Base-by-base conservation (phyloP, 2,888 invertebrate genomes). In the Punctoribates punctum region DNA sequence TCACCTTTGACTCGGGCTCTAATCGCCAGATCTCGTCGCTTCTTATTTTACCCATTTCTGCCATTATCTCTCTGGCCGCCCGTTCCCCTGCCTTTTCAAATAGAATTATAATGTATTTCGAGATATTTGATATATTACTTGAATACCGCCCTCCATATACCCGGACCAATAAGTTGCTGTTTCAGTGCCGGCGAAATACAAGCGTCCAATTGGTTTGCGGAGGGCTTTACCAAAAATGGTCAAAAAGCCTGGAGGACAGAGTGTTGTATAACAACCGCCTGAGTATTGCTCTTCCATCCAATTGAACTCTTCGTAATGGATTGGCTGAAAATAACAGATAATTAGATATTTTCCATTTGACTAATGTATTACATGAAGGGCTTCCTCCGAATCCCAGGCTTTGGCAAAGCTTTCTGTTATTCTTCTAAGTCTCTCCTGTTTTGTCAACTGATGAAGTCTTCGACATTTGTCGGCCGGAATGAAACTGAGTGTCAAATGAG, bases 271-370 rank as follows among this genome's bases (percentile, higher is more conserved):
- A 75, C 83, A 83, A 11, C 84, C 84, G 4, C 83, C 83, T 1
- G 83, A 81, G 80, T 83, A 84, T 74, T 82, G 82, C 75, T 83
- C 83, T 15, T 77, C 81, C 70, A 81, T 79, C 84, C 83, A 84
- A 78, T 83, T 81, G 75, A 81, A 79, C 77, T 84, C 83, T 77
- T 83, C 83, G 29, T 80, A 80, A 75, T 79, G 78, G 38, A 78
- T 75, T 11, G 79, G 78, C 78, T 80, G 25, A 11, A 23, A 60
- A 60, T 15, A 2, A 11, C 75, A 65, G 17, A 8, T 60, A 60
- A 20, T 25, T 9, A 60, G 13, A 17, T 23, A 25, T 23, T 25
- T 11, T 20, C 9, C 20, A 60, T 15, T 48, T n/a, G n/a, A 62
- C 2, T 13, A 79, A 23, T 74, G 73, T 80, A 79, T 78, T 78